These are phyloP conservation scores for Unio delphinus DNA, from an alignment of 2,888 invertebrate genomes.

Conservation along the genomic window DNA sequence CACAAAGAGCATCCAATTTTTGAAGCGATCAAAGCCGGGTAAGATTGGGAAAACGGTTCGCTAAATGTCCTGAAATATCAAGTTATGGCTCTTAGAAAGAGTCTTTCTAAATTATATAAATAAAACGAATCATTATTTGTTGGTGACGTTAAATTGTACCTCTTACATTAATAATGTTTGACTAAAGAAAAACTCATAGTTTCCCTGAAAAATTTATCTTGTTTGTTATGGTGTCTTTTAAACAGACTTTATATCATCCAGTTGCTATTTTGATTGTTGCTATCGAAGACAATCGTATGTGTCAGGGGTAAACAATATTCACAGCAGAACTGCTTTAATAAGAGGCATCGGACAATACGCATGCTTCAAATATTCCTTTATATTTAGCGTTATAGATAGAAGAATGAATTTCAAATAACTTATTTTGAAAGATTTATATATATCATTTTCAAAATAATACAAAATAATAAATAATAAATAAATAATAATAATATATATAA, in stretches of 20 bases:
- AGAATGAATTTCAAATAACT: no score
- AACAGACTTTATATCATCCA: not conserved
- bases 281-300: not conserved
- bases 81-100: not conserved
- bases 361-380: no score
- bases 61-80: no score
- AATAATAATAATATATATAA: no score
- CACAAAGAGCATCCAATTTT: constrained; percentile 75
- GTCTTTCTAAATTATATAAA: not conserved
- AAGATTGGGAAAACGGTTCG: constrained; percentile 50
- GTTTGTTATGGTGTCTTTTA: constrained; percentile 9
- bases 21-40: constrained; percentile 89
- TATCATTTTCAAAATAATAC: no score
- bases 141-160: not conserved
- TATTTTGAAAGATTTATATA: no score
- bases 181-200: no score
- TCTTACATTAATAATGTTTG: no score
- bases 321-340: no score
- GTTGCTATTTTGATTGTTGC: constrained; percentile 20
- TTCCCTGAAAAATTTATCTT: constrained; percentile 1
- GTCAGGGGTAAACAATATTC: not conserved
- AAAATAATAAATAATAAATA: no score
- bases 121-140: not conserved
- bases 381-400: no score
- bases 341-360: no score